Base-by-base conservation (phyloP, 2,113 vertebrate genomes). In the Prunella himalayana region DNA sequence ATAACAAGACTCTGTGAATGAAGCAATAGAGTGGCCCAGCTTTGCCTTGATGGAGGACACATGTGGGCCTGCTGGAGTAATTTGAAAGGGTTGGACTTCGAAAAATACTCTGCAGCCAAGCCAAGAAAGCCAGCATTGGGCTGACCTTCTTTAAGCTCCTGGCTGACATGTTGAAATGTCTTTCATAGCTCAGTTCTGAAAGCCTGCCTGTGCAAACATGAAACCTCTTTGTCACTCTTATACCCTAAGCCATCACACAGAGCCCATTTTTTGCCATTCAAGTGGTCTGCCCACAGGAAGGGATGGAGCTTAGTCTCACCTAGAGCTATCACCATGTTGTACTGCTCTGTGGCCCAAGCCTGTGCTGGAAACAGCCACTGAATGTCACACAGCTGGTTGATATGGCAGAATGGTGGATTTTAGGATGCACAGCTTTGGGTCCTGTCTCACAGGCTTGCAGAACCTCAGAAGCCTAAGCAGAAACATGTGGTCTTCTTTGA, bases 201-300 rank as follows among this genome's bases (percentile, higher is more conserved):
- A 77, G 15, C 19, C 9, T 68, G 81, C 25, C 39, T n/a, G 11
- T 78, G 65, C 33, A 69, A 54, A n/a, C 54, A 31, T 13, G 37
- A n/a, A 73, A 42, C 30, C 15, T 35, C 22, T 60, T 60, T 81
- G 64, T n/a, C 65, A 31, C 30, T 73, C 13, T 18, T 14, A 11
- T 44, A 15, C 35, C 39, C 4, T 27, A 24, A 56, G 20, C 13
- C 8, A 39, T 18, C 15, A 5, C 9, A 45, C 35, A 24, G 0
- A 14, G 15, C 17, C 33, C 17, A 1, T 41, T 80, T 89, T 49
- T 47, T 86, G 39, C 35, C 13, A 10, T 72, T 79, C 4, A 14
- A 5, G 15, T 47, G 5, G 1, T 49, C 37, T 71, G 25, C 28
- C 33, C 31, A 10, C 24, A 30, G 47, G 27, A 61, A 28, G 51